Evolutionary conservation across 2,113 vertebrate genomes (phyloP).

Genomic region (Alligator mississippiensis): DNA sequence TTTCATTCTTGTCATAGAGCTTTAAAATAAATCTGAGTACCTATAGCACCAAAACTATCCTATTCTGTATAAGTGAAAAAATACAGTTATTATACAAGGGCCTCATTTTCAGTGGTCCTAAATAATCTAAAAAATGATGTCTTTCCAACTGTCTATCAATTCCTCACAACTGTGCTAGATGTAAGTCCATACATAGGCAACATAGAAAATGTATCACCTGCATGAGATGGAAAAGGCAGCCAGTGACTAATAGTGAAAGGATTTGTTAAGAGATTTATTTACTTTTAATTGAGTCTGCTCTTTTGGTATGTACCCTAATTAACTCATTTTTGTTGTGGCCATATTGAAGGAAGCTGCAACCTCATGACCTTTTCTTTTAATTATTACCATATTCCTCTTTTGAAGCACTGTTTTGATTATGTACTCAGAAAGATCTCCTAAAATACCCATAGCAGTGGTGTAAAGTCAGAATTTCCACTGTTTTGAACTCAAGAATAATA

Average conservation of each 20-base stretch:
- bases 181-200: conserved; percentile 3
- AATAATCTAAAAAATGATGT: conserved; percentile 17
- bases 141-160: conserved; percentile 30
- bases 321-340: conserved; percentile 69
- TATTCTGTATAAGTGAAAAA: background rate
- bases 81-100: background rate
- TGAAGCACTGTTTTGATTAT: conserved; percentile 69
- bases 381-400: conserved; percentile 48
- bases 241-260: conserved; percentile 66
- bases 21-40: conserved; percentile 10
- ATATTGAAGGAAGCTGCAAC: conserved; percentile 59
- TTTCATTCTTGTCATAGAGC: background rate
- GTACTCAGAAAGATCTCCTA: conserved; percentile 59
- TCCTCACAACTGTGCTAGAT: conserved; percentile 2
- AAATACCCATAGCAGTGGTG: conserved; percentile 37
- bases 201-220: conserved; percentile 21
- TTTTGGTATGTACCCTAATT: conserved; percentile 68
- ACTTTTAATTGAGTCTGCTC: conserved; percentile 68
- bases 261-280: conserved; percentile 67
- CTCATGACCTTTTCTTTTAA: conserved; percentile 64
- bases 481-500: conserved; percentile 38
- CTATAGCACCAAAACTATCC: background rate
- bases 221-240: conserved; percentile 42
- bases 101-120: conserved; percentile 7
- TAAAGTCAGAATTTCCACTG: conserved; percentile 37